These are phyloP conservation scores for Cricetomys ansorgei DNA, from an alignment of 2,113 vertebrate genomes.

Conservation along the genomic window DNA sequence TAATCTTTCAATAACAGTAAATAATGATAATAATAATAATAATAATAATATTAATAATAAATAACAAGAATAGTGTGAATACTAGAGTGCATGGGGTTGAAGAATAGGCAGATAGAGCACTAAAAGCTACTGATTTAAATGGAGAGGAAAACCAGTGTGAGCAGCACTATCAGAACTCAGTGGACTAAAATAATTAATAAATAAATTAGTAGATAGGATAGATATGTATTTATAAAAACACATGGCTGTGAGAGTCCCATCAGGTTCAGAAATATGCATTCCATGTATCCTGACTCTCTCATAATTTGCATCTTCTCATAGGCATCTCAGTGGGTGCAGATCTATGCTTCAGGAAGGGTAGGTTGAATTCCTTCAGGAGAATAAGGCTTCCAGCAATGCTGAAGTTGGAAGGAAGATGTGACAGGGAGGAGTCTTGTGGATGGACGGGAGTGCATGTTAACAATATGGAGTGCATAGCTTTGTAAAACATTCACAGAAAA, in stretches of 20 bases:
- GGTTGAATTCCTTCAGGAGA: not conserved
- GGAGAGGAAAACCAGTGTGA: no score
- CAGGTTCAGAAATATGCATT: not conserved
- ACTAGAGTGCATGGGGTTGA: not conserved
- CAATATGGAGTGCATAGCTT: not conserved
- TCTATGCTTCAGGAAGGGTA: not conserved
- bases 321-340: no score
- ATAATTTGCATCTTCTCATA: accelerated
- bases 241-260: no score
- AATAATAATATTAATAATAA: not conserved
- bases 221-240: not conserved
- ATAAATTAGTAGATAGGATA: no score
- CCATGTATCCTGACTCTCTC: not conserved
- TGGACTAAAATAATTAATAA: not conserved
- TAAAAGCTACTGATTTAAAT: not conserved
- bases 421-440: no score
- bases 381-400: not conserved
- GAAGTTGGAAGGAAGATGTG: not conserved
- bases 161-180: not conserved
- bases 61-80: not conserved
- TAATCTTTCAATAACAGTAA: not conserved
- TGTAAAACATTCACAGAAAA: not conserved
- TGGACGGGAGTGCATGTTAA: not conserved
- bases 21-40: not conserved
- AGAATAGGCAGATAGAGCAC: no score